Evolutionary conservation across 2,113 vertebrate species (phyloP).

Genomic region (Heterotis niloticus): DNA sequence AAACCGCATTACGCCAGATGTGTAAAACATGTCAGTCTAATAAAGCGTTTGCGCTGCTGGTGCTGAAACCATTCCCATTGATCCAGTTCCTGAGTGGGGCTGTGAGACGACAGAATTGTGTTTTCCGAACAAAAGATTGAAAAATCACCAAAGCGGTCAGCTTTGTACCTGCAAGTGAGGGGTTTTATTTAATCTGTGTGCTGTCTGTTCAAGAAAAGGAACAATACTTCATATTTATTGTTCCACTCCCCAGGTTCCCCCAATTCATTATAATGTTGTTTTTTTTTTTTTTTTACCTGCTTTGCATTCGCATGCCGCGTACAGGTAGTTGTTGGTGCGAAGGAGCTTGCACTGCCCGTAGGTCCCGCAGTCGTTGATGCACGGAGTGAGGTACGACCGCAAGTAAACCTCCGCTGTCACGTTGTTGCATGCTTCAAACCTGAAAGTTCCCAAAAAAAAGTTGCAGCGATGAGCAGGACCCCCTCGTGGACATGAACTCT

Average conservation of each 20-base stretch:
- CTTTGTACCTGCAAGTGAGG: background rate
- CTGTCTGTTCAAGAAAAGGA: no score
- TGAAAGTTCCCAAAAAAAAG: conserved; percentile 45
- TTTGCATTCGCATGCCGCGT: conserved; percentile 96
- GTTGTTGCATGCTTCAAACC: conserved; percentile 78
- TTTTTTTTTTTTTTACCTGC: conserved; percentile 74
- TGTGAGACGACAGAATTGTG: background rate
- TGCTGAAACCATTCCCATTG: background rate
- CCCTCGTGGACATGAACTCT: no score
- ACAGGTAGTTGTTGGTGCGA: conserved; percentile 95
- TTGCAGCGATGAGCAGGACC: background rate
- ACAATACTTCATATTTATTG: no score
- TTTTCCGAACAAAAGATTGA: conserved; percentile 4
- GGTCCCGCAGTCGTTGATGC: conserved; percentile 91
- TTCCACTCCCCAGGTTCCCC: no score
- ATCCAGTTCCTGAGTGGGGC: background rate
- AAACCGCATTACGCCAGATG: conserved; percentile 36
- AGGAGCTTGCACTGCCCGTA: conserved; percentile 97
- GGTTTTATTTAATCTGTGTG: no score
- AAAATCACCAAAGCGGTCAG: background rate
- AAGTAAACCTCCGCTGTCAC: conserved; percentile 86
- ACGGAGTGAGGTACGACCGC: conserved; percentile 88
- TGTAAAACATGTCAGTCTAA: conserved; percentile 13
- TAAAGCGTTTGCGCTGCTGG: background rate
- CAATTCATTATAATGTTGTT: no score